Percentiles rank a stretch among this genome's conserved stretches.
phyloP scores from a whole-genome alignment of 2,888 invertebrate species.

The Eupelmus urozonus region DNA sequence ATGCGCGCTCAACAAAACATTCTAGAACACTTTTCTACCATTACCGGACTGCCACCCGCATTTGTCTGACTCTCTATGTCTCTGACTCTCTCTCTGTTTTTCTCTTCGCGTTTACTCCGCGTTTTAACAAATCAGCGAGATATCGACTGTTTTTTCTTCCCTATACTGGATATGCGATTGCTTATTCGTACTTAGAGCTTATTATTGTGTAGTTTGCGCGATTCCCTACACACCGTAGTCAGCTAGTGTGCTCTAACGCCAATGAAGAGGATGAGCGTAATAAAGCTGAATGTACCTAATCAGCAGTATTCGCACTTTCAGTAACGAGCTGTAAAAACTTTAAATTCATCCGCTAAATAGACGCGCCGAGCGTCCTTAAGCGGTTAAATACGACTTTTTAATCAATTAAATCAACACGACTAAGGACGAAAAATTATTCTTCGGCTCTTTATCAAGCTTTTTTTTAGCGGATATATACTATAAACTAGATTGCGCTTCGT shows the following conservation, averaged over 20 bases:
- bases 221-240: too few species aligned
- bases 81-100: slow-evolving; percentile 1
- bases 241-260: slow-evolving; percentile 33
- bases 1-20: too few species aligned
- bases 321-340: slow-evolving; percentile 17
- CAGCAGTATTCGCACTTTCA: slow-evolving; percentile 2
- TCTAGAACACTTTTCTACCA: too few species aligned
- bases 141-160: slow-evolving; percentile 45
- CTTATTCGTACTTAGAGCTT: too few species aligned
- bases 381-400: too few species aligned
- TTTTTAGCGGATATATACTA: slow-evolving; percentile 4
- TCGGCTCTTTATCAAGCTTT: neutral
- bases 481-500: slow-evolving; percentile 1
- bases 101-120: neutral
- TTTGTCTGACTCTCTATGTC: slow-evolving; percentile 26
- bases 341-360: neutral
- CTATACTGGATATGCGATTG: too few species aligned
- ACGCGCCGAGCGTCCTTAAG: neutral
- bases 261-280: slow-evolving; percentile 38
- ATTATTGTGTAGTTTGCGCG: too few species aligned
- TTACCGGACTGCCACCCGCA: too few species aligned
- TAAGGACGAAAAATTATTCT: too few species aligned
- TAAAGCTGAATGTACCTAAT: slow-evolving; percentile 44
- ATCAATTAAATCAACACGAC: too few species aligned
- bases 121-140: slow-evolving; percentile 41